phyloP scores from a whole-genome alignment of 1,140 invertebrate species.

The Hyles vespertilio region DNA sequence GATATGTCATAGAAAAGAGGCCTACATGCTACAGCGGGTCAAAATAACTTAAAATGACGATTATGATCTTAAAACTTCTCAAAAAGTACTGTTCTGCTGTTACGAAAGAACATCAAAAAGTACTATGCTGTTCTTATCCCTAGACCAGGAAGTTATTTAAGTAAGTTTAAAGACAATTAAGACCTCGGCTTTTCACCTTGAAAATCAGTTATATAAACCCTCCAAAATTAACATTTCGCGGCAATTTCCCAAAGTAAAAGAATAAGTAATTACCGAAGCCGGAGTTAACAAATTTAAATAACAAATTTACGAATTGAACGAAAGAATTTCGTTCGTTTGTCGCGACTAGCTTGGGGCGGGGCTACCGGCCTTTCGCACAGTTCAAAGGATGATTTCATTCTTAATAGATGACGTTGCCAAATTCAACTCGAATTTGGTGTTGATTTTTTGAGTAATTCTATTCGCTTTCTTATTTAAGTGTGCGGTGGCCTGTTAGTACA shows the following conservation, averaged over 20 bases:
- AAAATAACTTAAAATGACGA: too few relatives aligned
- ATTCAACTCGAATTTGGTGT: constrained; percentile 5
- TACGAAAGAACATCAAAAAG: too few relatives aligned
- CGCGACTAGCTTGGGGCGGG: neutral
- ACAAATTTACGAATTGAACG: constrained; percentile 36
- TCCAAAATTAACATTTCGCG: too few relatives aligned
- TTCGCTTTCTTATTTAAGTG: constrained; percentile 3
- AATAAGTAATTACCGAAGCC: constrained; percentile 24
- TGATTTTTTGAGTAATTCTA: neutral
- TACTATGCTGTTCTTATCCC: too few relatives aligned
- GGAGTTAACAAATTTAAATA: constrained; percentile 36
- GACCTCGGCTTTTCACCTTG: too few relatives aligned
- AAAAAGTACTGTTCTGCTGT: too few relatives aligned
- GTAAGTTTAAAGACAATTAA: too few relatives aligned
- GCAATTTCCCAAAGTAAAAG: constrained; percentile 15
- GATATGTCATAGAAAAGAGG: too few relatives aligned
- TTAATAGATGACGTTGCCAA: constrained; percentile 1
- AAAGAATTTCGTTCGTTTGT: constrained; percentile 19
- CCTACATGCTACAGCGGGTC: too few relatives aligned
- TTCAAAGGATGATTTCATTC: neutral
- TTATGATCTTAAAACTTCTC: too few relatives aligned
- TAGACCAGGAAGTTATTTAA: too few relatives aligned
- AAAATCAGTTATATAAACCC: too few relatives aligned
- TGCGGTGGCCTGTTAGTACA: neutral
- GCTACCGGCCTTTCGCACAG: neutral